Base-by-base conservation (phyloP, 1,140 invertebrate species). In the Homalodisca vitripennis region DNA sequence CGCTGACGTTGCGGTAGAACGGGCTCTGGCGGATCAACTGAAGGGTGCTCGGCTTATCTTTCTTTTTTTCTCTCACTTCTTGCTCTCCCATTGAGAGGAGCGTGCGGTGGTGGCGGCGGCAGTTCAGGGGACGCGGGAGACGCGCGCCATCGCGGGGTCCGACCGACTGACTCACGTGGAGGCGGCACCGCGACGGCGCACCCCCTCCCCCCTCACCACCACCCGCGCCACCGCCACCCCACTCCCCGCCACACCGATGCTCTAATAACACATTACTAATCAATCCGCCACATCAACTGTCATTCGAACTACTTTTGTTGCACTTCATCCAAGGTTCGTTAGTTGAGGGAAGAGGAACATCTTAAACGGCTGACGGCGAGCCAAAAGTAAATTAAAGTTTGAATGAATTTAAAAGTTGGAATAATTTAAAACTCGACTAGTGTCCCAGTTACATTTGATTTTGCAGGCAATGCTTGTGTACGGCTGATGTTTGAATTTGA, bases 1-100 rank as follows among this genome's bases (percentile, higher is more conserved):
- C 79, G 70, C 80, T 81, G 51, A 79, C 76, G 72, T 78, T 80
- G 69, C 79, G 77, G 72, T 82, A 81, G 74, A 82, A 79, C 69
- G 75, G 76, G 48, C 77, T 76, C 65, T 77, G 77, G 51, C 77
- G 76, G 20, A 79, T 76, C 26, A 82, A 73, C 62, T 81, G 81
- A 57, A 83, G 67, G 48, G 77, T 69, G 22, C 51, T 69, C 22
- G 68, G 68, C 72, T 82, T 82, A 67, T 82, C 80, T 74, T 82
- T 82, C 55, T 69, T 64, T 27, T 60, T 64, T 29, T 57, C 20
- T 69, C 34, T 62, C 34, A 41, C 68, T 48, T 69, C 68, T 48
- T 64, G 68, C 57, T 69, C 68, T 69, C 68, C 68, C 68, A 69
- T 69, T 41, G 65, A 29, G 22, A 60, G 55, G 3, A 13, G 24